Conservation (phyloP, 2,888 invertebrate genomes). For the Chrysodeixis includens region DNA sequence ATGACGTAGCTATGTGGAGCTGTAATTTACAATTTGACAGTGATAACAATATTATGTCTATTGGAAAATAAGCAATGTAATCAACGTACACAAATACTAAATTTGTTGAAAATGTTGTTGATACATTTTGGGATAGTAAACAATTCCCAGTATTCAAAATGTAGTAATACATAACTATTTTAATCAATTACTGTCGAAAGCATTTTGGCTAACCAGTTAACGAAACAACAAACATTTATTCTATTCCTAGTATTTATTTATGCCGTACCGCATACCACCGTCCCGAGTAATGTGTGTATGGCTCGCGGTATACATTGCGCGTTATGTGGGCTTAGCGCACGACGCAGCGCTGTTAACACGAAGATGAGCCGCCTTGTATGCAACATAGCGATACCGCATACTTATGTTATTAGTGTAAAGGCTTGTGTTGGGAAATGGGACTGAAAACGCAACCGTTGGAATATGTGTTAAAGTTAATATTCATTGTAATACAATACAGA, state of each 20-base stretch:
- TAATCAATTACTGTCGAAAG: too few relatives aligned
- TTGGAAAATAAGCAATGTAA: too few relatives aligned
- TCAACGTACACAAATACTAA: too few relatives aligned
- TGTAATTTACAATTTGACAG: too few relatives aligned
- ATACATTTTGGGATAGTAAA: too few relatives aligned
- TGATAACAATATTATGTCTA: too few relatives aligned
- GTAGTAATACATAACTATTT: too few relatives aligned
- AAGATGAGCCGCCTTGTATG: conserved; percentile 39
- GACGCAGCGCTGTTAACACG: conserved; percentile 34
- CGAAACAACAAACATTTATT: neutral
- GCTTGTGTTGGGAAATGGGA: neutral
- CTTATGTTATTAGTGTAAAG: neutral
- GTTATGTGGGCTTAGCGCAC: conserved; percentile 29
- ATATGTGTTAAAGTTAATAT: too few relatives aligned
- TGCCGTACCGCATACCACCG: conserved; percentile 21
- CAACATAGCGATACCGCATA: conserved; percentile 12
- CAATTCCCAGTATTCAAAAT: too few relatives aligned
- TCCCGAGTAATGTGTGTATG: conserved; percentile 44
- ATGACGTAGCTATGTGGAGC: neutral
- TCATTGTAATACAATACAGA: too few relatives aligned
- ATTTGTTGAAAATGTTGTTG: too few relatives aligned
- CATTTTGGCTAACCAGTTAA: neutral
- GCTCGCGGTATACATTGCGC: conserved; percentile 36
- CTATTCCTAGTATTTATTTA: neutral
- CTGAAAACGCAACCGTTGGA: neutral